Base-by-base conservation (phyloP, 1,140 invertebrate species). In the Geopemphigus sp. region DNA sequence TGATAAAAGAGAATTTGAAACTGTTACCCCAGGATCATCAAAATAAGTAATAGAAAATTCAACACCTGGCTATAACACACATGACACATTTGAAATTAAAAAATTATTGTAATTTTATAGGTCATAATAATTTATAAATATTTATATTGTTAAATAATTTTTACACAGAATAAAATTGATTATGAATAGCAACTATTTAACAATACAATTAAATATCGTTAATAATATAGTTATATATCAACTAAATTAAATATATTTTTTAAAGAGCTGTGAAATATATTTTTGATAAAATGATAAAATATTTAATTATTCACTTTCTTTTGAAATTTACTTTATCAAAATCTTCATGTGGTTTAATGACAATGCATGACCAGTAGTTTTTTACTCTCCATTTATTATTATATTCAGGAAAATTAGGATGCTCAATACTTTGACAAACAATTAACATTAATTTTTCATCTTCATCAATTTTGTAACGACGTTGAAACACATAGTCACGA, bases 21-120 rank as follows among this genome's bases (percentile, higher is more conserved):
- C 80, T 26, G 61, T 81, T 15, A 83, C 63, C 64, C 92, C 93
- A 22, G 94, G 93, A 87, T 95, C 92, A 84, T 95, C 94, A 84
- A 92, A 95, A 86, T 95, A 95, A 1, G 94, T 95, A 10, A 95
- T 87, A 39, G 91, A 89, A 86, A 94, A 95, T 85, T 95, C 93
- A 82, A 95, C 88, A n/a, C 91, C 91, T 50, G 85, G 85, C 86
- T 87, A 82, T n/a, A 83, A 84, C 11, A 82, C 19, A 81, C 6
- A 54, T 54, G 4, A 54, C 53, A 54, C 15, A 54, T 5, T 54
- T 39, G 8, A 54, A 54, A 54, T n/a, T 19, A 56, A 81, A 53
- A n/a, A 61, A 32, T 24, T 66, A 82, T 39, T 39, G 3, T 39
- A 4, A 8, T 39, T 39, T 39, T 8, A 39, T 39, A 39, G 3